Evolutionary conservation across 2,888 invertebrate species (phyloP), one percentile per base, ranked within the genome.

Genomic region (Chloroclystis v-ata): DNA sequence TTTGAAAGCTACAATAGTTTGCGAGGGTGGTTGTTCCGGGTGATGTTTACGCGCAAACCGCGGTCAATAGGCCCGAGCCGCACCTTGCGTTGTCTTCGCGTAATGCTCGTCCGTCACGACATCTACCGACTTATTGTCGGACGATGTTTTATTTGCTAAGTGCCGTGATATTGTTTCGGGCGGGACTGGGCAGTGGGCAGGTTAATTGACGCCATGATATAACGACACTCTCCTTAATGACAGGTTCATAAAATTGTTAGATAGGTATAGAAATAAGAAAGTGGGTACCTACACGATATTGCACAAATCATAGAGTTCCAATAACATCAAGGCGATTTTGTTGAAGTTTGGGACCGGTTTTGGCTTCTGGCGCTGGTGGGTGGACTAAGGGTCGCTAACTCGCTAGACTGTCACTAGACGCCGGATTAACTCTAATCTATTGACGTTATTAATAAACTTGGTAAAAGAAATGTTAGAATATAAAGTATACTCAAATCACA

Each of bases 21-120:
- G 49, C 54, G 32, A 49, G 54, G 57, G 47, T 41, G 49, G 53
- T 38, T 47, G 52, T 75, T 60, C 59, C 65, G 57, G 74, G 76
- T 74, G 72, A 77, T 84, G 82, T 82, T 82, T 82, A 82, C 79
- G 78, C 79, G 79, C 75, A 75, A 75, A 75, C 77, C 75, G 78
- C 83, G 83, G 86, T 81, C 84, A 83, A 82, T 78, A 83, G 82
- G 82, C 71, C 70, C 69, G 70, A 64, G 79, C 79, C 83, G 83
- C 83, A 77, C 83, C 84, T 82, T 69, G 75, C 61, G 74, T 72
- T 79, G 82, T 83, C 81, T 84, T 78, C 75, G 63, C 64, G 75
- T 84, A 84, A 87, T 82, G 85, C 75, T 67, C 63, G 63, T 53
- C 65, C 74, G 80, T 72, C 86, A 87, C 85, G 86, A 78, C 78